Evolutionary conservation across 2,113 vertebrate species (phyloP).

Genomic region (Nerophis lumbriciformis): DNA sequence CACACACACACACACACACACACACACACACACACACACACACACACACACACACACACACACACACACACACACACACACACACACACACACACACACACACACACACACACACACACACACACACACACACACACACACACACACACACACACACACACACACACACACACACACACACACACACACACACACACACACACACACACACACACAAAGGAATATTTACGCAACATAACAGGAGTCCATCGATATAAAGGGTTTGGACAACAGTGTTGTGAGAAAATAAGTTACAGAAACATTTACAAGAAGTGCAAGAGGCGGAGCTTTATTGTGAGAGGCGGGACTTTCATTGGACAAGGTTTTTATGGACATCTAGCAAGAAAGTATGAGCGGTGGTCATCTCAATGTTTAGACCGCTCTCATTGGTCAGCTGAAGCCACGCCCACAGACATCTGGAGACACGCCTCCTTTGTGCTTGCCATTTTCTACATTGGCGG

Average conservation of each 20-base stretch:
- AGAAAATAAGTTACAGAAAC: background rate
- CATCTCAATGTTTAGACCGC: background rate
- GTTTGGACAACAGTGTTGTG: background rate
- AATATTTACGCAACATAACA: too few relatives aligned
- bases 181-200: too few relatives aligned
- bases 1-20: background rate
- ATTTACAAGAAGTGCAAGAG: background rate
- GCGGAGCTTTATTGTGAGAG: background rate
- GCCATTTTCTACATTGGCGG: conserved; percentile 86
- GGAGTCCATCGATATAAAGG: background rate
- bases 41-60: too few relatives aligned
- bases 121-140: too few relatives aligned
- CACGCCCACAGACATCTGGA: conserved; percentile 3
- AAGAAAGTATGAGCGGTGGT: background rate
- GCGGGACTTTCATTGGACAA: background rate
- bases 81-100: background rate
- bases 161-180: too few relatives aligned
- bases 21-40: too few relatives aligned
- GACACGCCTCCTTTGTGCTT: background rate
- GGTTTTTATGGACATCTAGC: too few relatives aligned
- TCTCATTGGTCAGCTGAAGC: conserved; percentile 3
- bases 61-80: background rate
- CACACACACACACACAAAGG: too few relatives aligned
- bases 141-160: too few relatives aligned
- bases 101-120: too few relatives aligned